Evolutionary conservation across 2,797 vertebrate genomes (phyloP), one percentile per base, ranked within the genome.

Genomic region (Enoplosus armatus): DNA sequence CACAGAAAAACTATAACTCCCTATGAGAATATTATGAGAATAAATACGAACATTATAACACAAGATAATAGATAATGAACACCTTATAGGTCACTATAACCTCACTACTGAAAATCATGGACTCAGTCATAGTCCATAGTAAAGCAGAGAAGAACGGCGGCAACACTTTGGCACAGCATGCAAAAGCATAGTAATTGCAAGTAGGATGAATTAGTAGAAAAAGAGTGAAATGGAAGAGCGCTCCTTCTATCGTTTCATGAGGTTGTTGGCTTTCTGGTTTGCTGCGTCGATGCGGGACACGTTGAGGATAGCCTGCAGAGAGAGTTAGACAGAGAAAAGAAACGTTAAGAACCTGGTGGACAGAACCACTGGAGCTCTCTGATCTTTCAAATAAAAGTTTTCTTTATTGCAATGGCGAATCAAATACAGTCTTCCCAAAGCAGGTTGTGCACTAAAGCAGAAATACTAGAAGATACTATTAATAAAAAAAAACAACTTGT

Each of bases 251-350:
- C 89, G 87, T 37, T 94, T 91, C 80, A 96, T 95, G 59, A 96
- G 92, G 81, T 94, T 96, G 83, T 93, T 95, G 14, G 96, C 95
- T 77, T 93, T 94, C 90, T 96, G 94, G 83, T 96, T 97, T 86
- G 96, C 96, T 12, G 93, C 93, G 2, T 79, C 88, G 77, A 97
- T 96, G 55, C 96, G 95, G n/a, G 91, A 93, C 71, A 95, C 91
- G n/a, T 96, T 96, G 72, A 94, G 89, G 16, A 75, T 72, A 2
- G 92, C 94, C 96, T 97, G 90, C 55, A 85, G 77, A 84, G 24
- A 77, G 35, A 27, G 22, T 45, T 1, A 51, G 2, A 8, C 0
- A 45, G 41, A 0, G 15, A 62, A 66, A 39, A 60, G 14, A 83
- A 62, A 73, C 22, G 31, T 18, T 66, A 35, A 47, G 22, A 63